Evolutionary conservation across 2,888 invertebrate species (phyloP).

Genomic region (Rhagium mordax): DNA sequence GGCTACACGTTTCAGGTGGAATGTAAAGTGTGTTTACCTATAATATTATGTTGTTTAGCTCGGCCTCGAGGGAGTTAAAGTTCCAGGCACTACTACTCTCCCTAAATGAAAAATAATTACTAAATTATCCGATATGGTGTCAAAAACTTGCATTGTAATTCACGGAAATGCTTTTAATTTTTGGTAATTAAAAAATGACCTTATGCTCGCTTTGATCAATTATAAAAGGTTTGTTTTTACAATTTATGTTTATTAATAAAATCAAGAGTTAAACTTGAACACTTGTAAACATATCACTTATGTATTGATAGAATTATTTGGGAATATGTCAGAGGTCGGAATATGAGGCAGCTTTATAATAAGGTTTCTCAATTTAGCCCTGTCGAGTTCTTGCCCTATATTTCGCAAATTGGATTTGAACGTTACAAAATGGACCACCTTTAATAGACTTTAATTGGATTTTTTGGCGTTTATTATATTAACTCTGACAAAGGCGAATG

Average conservation of each 20-base stretch:
- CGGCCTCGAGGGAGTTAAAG: slow-evolving; percentile 3
- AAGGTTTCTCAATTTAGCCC: not conserved
- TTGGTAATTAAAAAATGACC: not conserved
- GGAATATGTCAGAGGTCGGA: not conserved
- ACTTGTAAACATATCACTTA: too few species aligned
- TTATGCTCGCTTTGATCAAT: too few species aligned
- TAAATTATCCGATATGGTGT: not conserved
- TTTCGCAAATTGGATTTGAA: not conserved
- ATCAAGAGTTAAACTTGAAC: too few species aligned
- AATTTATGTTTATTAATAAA: too few species aligned
- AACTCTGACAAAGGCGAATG: slow-evolving; percentile 1
- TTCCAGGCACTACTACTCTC: slow-evolving; percentile 1
- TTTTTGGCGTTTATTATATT: not conserved
- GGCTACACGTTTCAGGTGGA: not conserved
- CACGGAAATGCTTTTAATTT: not conserved
- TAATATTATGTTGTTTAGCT: slow-evolving; percentile 2
- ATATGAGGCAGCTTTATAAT: not conserved
- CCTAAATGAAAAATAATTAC: slow-evolving; percentile 12
- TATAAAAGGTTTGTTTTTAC: too few species aligned
- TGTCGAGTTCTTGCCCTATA: not conserved
- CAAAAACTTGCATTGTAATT: slow-evolving; percentile 11
- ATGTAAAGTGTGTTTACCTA: not conserved
- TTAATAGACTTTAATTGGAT: too few species aligned
- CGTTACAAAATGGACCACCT: not conserved
- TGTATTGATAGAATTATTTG: too few species aligned